Evolutionary conservation across 2,113 vertebrate genomes (phyloP).

Genomic region (Gobius niger): DNA sequence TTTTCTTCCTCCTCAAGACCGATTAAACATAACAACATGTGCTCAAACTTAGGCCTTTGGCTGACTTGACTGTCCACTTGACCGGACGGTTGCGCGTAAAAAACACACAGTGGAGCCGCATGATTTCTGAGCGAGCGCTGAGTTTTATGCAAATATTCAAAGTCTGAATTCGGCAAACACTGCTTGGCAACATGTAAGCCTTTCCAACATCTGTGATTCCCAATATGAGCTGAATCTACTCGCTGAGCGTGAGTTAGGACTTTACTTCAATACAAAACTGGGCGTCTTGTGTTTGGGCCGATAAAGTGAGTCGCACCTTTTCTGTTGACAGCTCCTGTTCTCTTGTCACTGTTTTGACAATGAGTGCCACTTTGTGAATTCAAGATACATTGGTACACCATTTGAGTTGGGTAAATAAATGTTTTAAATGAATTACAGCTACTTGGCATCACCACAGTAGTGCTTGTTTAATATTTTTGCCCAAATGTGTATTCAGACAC

Average conservation of each 20-base stretch:
- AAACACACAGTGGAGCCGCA: neutral
- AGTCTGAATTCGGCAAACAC: too few species aligned
- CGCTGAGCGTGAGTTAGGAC: neutral
- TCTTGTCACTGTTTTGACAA: slow-evolving; percentile 33
- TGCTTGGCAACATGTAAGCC: neutral
- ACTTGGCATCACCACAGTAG: too few species aligned
- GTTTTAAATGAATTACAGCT: too few species aligned
- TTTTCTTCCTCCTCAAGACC: too few species aligned
- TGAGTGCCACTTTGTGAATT: neutral
- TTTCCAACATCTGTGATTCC: neutral
- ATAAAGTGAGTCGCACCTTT: slow-evolving; percentile 52
- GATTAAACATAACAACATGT: neutral
- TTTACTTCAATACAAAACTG: slow-evolving; percentile 19
- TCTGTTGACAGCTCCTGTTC: slow-evolving; percentile 59
- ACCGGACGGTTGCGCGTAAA: neutral
- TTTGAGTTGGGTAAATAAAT: too few species aligned
- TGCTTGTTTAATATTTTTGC: neutral
- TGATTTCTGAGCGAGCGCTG: too few species aligned
- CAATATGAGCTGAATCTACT: neutral
- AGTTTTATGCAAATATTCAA: too few species aligned
- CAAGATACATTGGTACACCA: too few species aligned
- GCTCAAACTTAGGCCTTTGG: neutral
- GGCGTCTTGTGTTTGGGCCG: slow-evolving; percentile 44
- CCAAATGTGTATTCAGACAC: slow-evolving; percentile 8
- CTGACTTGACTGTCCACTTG: neutral